Conservation (phyloP, 2,797 vertebrate species). For the Morus bassanus region DNA sequence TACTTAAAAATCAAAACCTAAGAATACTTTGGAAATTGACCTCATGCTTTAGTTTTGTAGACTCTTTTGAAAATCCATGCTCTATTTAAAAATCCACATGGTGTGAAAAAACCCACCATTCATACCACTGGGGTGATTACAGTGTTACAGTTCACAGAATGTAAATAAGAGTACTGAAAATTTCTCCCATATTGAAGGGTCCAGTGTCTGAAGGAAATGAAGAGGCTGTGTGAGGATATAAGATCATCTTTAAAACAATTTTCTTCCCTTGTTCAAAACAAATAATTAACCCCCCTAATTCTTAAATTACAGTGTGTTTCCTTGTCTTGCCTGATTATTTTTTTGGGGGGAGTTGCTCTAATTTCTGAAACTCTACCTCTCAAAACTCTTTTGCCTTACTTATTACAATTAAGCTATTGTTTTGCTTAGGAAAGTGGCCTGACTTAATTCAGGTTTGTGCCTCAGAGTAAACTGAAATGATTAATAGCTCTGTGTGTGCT, state of each 20-base stretch:
- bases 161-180: background rate
- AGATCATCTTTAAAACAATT: background rate
- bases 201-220: background rate
- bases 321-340: background rate
- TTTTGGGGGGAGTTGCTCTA: background rate
- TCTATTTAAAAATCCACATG: background rate
- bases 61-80: background rate
- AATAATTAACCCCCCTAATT: background rate
- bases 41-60: background rate
- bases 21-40: background rate
- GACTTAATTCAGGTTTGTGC: conserved; percentile 29
- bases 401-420: conserved; percentile 33
- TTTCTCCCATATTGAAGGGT: background rate
- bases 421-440: conserved; percentile 2
- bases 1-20: background rate
- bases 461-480: conserved; percentile 32
- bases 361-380: background rate
- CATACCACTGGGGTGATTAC: background rate
- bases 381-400: background rate
- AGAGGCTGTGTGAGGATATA: background rate
- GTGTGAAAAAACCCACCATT: background rate
- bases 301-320: background rate
- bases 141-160: background rate
- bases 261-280: background rate
- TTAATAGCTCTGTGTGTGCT: conserved; percentile 32